Percentiles rank a stretch among this genome's conserved stretches.
Evolutionary conservation across 2,113 vertebrate genomes (phyloP).

Genomic region (Amblyopsis rosae): DNA sequence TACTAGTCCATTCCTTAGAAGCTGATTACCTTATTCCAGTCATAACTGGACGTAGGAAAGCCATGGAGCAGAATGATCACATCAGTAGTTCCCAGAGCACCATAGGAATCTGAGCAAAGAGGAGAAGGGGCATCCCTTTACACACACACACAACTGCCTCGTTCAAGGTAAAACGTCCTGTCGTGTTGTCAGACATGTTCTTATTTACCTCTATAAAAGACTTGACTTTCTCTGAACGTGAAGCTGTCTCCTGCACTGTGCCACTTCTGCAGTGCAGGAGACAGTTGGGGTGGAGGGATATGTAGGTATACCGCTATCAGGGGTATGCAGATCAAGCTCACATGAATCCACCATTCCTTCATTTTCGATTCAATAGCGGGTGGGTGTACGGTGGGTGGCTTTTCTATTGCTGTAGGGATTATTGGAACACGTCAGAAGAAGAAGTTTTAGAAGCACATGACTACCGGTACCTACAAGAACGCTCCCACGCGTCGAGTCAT

Average conservation of each 20-base stretch:
- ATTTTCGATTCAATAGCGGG: slow-evolving; percentile 71
- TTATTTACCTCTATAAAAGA: slow-evolving; percentile 90
- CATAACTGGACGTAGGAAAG: slow-evolving; percentile 94
- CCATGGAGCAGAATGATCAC: slow-evolving; percentile 88
- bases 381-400: background rate
- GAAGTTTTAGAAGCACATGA: too few species aligned
- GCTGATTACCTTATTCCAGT: slow-evolving; percentile 90
- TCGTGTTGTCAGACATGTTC: background rate
- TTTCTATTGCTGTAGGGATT: too few species aligned
- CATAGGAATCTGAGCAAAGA: slow-evolving; percentile 78
- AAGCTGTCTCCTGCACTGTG: slow-evolving; percentile 80
- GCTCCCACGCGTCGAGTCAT: too few species aligned
- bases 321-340: slow-evolving; percentile 83
- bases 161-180: too few species aligned
- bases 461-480: too few species aligned
- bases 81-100: slow-evolving; percentile 87
- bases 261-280: slow-evolving; percentile 85
- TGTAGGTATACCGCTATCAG: slow-evolving; percentile 90
- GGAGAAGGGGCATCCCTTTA: background rate
- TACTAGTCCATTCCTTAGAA: background rate
- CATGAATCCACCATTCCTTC: slow-evolving; percentile 94
- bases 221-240: slow-evolving; percentile 80
- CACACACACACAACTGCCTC: background rate
- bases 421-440: too few species aligned
- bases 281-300: slow-evolving; percentile 87